A percentile compares a stretch with the other conserved stretches of the same genome.
phyloP scores from a whole-genome alignment of 2,797 vertebrate species.

The Sebastes kiyomatsui region DNA sequence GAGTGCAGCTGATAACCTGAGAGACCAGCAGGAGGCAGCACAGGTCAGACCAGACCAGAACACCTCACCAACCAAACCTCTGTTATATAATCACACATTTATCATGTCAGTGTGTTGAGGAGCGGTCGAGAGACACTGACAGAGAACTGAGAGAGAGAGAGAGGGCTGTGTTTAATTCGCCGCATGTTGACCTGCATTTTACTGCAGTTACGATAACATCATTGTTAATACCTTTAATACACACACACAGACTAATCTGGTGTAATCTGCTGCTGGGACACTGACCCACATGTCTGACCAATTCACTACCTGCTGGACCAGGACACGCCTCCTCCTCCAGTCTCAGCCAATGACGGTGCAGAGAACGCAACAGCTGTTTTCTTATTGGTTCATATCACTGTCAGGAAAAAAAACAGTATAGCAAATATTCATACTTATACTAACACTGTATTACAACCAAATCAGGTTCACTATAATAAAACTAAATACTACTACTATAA shows the following conservation, averaged over 20 bases:
- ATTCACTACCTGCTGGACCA: constrained; percentile 38
- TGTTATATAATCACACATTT: not conserved
- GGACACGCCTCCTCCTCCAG: constrained; percentile 29
- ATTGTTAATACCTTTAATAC: constrained; percentile 48
- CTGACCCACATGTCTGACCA: constrained; percentile 69
- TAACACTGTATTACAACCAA: not conserved
- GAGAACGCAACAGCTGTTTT: not conserved
- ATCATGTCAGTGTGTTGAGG: not conserved
- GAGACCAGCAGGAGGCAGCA: constrained; percentile 55
- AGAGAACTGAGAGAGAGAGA: no score
- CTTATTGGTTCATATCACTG: not conserved
- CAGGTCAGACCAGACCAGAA: not conserved
- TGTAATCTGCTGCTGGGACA: constrained; percentile 66
- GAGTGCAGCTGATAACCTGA: not conserved
- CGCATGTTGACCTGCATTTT: not conserved
- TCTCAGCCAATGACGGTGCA: constrained; percentile 23
- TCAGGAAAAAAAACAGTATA: not conserved
- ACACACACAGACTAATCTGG: constrained; percentile 52
- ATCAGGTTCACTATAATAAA: not conserved
- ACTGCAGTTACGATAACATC: constrained; percentile 26
- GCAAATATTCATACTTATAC: not conserved
- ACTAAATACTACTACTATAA: not conserved
- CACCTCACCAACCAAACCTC: not conserved
- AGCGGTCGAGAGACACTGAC: no score
- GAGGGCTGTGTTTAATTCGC: not conserved